Conservation (phyloP, 2,888 invertebrate genomes). For the Frankliniella fusca region DNA sequence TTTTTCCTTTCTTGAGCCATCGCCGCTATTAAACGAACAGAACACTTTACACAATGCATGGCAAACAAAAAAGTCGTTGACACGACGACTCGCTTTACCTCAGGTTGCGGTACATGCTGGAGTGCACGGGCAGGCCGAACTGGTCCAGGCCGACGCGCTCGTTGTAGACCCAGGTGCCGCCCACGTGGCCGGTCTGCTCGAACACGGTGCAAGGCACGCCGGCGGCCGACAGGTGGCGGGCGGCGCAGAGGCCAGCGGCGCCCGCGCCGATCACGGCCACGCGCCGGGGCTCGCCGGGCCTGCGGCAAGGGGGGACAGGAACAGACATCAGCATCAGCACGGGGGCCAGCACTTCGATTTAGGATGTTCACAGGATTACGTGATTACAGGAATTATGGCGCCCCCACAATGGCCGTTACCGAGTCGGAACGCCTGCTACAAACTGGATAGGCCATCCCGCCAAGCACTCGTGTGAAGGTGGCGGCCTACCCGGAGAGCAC, state of each 20-base stretch:
- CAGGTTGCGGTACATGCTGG: conserved; percentile 75
- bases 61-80: no score
- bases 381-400: no score
- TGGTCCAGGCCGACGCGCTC: conserved; percentile 60
- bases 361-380: no score
- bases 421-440: no score
- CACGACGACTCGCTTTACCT: conserved; percentile 49
- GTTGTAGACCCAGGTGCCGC: conserved; percentile 77
- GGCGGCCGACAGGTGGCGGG: conserved; percentile 55
- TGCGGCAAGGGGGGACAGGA: not conserved
- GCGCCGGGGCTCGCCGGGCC: conserved; percentile 40
- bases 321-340: not conserved
- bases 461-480: no score
- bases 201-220: conserved; percentile 57
- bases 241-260: conserved; percentile 65
- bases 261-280: conserved; percentile 72
- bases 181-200: conserved; percentile 64
- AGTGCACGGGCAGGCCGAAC: conserved; percentile 63
- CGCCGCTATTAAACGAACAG: no score
- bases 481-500: no score
- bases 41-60: no score
- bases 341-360: no score
- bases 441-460: no score
- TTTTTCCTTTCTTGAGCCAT: no score
- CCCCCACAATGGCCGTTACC: no score